These are phyloP conservation scores for Drosophila kuntzei DNA, from an alignment of 2,888 invertebrate genomes.

Conservation along the genomic window DNA sequence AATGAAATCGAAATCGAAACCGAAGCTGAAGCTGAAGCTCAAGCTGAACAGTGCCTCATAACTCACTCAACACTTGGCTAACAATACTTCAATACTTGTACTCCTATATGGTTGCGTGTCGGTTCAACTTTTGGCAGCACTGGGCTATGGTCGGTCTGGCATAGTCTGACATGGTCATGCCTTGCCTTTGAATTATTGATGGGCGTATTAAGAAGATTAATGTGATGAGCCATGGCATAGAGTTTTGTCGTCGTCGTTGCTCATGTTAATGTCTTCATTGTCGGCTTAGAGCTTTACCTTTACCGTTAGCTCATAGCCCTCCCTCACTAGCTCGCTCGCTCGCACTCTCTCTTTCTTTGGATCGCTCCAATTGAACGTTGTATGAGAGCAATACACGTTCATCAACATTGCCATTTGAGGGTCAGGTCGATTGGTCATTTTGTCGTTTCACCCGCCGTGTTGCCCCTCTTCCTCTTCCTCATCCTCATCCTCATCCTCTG, in stretches of 20 bases:
- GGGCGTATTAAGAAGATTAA: constrained; percentile 81
- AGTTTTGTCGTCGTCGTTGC: constrained; percentile 69
- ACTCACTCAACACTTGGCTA: constrained; percentile 74
- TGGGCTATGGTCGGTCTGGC: constrained; percentile 38
- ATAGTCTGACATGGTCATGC: constrained; percentile 67
- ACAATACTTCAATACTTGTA: constrained; percentile 40
- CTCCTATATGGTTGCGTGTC: constrained; percentile 64
- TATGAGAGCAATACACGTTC: constrained; percentile 69
- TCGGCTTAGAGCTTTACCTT: constrained; percentile 76
- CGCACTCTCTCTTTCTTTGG: constrained; percentile 10
- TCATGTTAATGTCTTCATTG: constrained; percentile 81
- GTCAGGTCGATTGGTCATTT: constrained; percentile 79
- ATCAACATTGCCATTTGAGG: constrained; percentile 62
- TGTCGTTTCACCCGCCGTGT: constrained; percentile 18
- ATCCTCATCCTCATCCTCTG: not conserved
- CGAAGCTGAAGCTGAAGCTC: constrained; percentile 15
- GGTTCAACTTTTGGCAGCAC: constrained; percentile 38
- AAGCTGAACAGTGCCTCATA: constrained; percentile 65
- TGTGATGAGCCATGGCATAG: constrained; percentile 74
- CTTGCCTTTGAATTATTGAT: constrained; percentile 80
- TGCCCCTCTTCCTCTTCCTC: not conserved
- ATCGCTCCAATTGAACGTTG: constrained; percentile 62
- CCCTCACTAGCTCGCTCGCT: not conserved
- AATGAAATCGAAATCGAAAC: constrained; percentile 27
- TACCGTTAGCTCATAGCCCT: constrained; percentile 54